phyloP scores from a whole-genome alignment of 2,797 vertebrate genomes.

The Corythornis leucogaster region DNA sequence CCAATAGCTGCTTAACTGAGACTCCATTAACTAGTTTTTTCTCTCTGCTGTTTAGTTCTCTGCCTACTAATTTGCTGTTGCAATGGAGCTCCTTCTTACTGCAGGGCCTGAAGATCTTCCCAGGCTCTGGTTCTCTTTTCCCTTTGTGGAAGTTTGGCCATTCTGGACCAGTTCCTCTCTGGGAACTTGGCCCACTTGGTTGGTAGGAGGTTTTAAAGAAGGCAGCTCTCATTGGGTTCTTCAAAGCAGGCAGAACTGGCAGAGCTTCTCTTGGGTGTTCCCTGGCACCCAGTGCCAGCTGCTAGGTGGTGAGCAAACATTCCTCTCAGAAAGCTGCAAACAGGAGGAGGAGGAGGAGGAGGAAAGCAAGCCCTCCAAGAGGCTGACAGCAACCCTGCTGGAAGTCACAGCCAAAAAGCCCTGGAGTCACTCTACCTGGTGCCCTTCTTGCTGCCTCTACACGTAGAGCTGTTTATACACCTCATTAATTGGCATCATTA shows the following conservation, averaged over 20 bases:
- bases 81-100: neutral
- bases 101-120: neutral
- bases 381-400: neutral
- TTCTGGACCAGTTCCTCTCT: neutral
- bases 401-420: neutral
- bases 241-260: neutral
- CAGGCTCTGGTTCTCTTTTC: neutral
- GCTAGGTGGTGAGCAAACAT: neutral
- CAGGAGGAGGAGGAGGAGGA: neutral
- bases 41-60: conserved; percentile 4
- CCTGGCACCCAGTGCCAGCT: neutral
- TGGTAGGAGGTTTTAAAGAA: neutral
- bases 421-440: fast-evolving
- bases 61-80: conserved; percentile 15
- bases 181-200: neutral
- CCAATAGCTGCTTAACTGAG: neutral
- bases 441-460: neutral
- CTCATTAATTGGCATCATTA: neutral
- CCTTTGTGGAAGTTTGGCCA: neutral
- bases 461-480: neutral
- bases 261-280: conserved; percentile 10
- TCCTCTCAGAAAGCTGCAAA: neutral
- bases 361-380: neutral
- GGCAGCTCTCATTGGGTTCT: neutral
- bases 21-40: neutral